Conservation (phyloP, 1,140 invertebrate species). For the Pinna nobilis region DNA sequence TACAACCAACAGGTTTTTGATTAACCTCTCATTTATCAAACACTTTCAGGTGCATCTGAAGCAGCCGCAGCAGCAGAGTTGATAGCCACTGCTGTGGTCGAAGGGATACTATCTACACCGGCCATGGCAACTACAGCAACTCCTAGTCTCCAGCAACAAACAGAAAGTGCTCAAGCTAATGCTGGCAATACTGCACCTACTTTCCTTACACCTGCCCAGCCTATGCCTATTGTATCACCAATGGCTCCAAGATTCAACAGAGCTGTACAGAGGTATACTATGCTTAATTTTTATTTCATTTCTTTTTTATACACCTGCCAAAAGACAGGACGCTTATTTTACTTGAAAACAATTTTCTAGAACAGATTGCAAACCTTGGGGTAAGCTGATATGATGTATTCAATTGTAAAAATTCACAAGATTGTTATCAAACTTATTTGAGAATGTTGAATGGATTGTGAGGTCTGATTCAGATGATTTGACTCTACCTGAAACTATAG, state of each 20-base stretch:
- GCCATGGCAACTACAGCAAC: slow-evolving; percentile 44
- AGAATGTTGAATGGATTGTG: too few relatives aligned
- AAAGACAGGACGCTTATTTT: too few relatives aligned
- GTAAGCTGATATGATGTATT: too few relatives aligned
- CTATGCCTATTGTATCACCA: slow-evolving; percentile 47
- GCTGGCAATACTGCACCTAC: slow-evolving; percentile 30
- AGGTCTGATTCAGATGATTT: too few relatives aligned
- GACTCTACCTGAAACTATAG: too few relatives aligned
- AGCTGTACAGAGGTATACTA: slow-evolving; percentile 9
- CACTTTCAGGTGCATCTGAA: slow-evolving; percentile 49
- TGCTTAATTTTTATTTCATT: neutral
- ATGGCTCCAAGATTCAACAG: slow-evolving; percentile 42
- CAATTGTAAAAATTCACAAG: too few relatives aligned
- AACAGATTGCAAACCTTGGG: too few relatives aligned
- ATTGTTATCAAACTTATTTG: too few relatives aligned
- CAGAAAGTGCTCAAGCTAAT: neutral
- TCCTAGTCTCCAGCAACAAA: neutral
- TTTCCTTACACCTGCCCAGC: slow-evolving; percentile 45
- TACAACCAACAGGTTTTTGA: too few relatives aligned
- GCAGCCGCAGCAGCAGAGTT: slow-evolving; percentile 67
- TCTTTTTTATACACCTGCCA: too few relatives aligned
- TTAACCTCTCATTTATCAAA: neutral
- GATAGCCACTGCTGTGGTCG: slow-evolving; percentile 75
- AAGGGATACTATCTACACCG: slow-evolving; percentile 72
- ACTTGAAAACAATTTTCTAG: too few relatives aligned